Percentiles rank a stretch among this genome's conserved stretches.
These are phyloP conservation scores for Haliclona indistincta DNA, from an alignment of 37 sponge, comb jelly and placozoan species.

Conservation along the genomic window DNA sequence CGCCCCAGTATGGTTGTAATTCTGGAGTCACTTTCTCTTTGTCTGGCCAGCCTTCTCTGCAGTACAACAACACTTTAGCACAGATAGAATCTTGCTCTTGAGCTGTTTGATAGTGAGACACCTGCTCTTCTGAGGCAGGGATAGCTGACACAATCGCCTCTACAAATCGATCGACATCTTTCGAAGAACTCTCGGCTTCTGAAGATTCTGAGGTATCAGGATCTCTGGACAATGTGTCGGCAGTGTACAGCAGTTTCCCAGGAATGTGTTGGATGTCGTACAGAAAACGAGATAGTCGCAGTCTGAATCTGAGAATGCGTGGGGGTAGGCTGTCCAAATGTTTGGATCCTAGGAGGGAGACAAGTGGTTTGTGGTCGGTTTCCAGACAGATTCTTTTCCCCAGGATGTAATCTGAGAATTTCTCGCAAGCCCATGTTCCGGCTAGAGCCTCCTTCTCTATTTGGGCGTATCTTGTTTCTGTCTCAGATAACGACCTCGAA, in stretches of 20 bases:
- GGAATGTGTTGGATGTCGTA: conserved; percentile 6
- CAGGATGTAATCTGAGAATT: conserved; percentile 30
- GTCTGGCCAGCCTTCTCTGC: neutral
- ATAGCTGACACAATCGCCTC: neutral
- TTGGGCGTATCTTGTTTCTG: conserved; percentile 20
- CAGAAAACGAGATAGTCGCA: neutral
- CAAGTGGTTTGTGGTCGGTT: conserved; percentile 55
- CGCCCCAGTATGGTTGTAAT: neutral
- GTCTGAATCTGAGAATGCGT: neutral
- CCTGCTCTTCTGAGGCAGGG: neutral
- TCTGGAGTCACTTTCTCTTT: neutral
- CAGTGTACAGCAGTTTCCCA: conserved; percentile 7
- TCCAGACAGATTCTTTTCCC: conserved; percentile 13
- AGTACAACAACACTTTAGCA: neutral
- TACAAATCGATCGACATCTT: conserved; percentile 7
- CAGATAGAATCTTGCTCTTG: neutral
- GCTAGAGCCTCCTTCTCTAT: conserved; percentile 52
- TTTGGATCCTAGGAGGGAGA: conserved; percentile 11
- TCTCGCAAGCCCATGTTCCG: conserved; percentile 24
- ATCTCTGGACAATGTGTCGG: conserved; percentile 8
- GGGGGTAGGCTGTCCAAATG: conserved; percentile 12
- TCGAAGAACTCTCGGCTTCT: neutral
- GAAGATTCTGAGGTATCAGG: neutral
- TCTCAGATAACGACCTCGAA: conserved; percentile 25
- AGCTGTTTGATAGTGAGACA: too few relatives aligned